Base-by-base conservation (phyloP, 2,888 invertebrate species). In the Troglohyphantes excavatus region DNA sequence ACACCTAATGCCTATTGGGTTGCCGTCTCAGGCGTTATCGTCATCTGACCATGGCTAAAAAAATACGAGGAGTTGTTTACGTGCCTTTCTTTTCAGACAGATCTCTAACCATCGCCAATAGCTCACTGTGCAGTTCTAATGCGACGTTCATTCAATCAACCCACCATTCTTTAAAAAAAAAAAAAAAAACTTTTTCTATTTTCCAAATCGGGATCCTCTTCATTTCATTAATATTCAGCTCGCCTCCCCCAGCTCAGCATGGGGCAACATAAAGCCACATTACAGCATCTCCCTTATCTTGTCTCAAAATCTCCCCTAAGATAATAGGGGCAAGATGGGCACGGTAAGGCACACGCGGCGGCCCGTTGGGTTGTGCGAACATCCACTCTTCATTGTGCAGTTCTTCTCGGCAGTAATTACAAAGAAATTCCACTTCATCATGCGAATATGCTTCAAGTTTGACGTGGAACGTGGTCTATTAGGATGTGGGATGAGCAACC, bases 351-450 rank as follows among this genome's bases (percentile, higher is more conserved):
- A 72, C 68, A 33, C 43, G 72, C 43, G n/a, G 1, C 53, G 1
- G 3, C 1, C 3, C 13, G 9, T 53, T 53, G n/a, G 5, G n/a
- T 53, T 13, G n/a, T 53, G 13, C 13, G 53, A 23, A 17, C 43
- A 0, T 39, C 26, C 70, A 21, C 33, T 68, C 33, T n/a, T 33
- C 9, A 6, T 33, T 33, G 33, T 33, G 3, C 9, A 6, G 33
- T 33, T 33, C 53, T 17, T 53, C 1, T 53, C 53, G 26, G 13
- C 13, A 46, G 72, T 46, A 72, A 72, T 72, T 72, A 72, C 23
- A 72, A 72, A 39, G 9, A 53, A 53, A 39, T 46, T 23, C 72
- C 43, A 72, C 72, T 72, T 43, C 72, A 72, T 72, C 72, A 72
- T 46, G 53, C n/a, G n/a, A n/a, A n/a, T n/a, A n/a, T n/a, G n/a